phyloP scores from a whole-genome alignment of 2,888 invertebrate species.

The Candidula unifasciata region DNA sequence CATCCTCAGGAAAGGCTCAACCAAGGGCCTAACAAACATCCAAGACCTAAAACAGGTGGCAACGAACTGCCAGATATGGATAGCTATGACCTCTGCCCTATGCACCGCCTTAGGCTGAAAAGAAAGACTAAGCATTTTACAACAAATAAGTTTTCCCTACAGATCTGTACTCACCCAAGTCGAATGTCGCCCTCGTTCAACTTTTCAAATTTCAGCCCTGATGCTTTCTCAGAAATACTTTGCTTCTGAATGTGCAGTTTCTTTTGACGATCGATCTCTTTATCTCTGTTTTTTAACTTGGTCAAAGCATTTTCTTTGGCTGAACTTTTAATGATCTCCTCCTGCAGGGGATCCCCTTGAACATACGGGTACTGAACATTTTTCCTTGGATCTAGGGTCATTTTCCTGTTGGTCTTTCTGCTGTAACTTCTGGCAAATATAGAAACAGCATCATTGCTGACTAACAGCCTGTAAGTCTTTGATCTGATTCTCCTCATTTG shows the following conservation, averaged over 20 bases:
- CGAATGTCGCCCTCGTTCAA: conserved; percentile 55
- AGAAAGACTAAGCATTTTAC: neutral
- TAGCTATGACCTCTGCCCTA: too few relatives aligned
- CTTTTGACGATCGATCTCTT: conserved; percentile 12
- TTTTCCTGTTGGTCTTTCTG: neutral
- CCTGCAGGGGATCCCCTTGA: conserved; percentile 54
- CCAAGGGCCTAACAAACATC: too few relatives aligned
- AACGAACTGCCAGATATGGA: too few relatives aligned
- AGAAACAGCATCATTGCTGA: neutral
- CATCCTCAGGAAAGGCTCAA: too few relatives aligned
- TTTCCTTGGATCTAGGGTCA: conserved; percentile 43
- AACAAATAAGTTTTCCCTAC: neutral
- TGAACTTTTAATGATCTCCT: conserved; percentile 21
- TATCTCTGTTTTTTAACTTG: neutral
- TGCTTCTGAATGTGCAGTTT: neutral
- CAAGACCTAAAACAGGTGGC: too few relatives aligned
- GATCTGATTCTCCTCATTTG: neutral
- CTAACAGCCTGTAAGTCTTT: neutral
- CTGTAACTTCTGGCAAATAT: neutral
- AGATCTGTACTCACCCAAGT: conserved; percentile 53
- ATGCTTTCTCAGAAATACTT: neutral
- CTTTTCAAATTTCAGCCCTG: conserved; percentile 52
- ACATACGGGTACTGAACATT: conserved; percentile 52
- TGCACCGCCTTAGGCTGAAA: neutral
- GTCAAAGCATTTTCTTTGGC: neutral